Percentiles rank a stretch among this genome's conserved stretches.
Conservation (phyloP, 1,140 invertebrate species). For the Drosophila lowei region DNA sequence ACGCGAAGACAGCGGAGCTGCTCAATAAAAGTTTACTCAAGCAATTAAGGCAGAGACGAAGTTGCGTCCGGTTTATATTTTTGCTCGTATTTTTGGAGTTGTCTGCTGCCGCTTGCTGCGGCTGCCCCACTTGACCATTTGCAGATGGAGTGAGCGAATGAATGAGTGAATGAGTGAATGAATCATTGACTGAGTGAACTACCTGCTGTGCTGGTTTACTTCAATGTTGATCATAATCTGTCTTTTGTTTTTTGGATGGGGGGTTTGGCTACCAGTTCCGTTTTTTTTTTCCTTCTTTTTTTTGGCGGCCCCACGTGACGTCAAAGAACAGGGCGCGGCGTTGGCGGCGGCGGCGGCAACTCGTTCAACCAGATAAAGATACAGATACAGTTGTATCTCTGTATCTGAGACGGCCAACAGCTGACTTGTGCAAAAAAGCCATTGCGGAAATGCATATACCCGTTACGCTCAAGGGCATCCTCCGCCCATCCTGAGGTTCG, state of each 20-base stretch:
- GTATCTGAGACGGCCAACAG: not conserved
- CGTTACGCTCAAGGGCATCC: conserved; percentile 19
- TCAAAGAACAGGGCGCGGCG: conserved; percentile 36
- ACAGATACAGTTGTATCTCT: too few species aligned
- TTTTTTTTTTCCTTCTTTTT: conserved; percentile 29
- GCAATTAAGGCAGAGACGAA: conserved; percentile 42
- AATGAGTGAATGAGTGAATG: conserved; percentile 25
- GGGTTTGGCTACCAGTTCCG: conserved; percentile 65
- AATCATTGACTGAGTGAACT: conserved; percentile 23
- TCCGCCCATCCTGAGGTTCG: too few species aligned
- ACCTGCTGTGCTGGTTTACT: conserved; percentile 79
- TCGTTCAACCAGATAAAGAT: conserved; percentile 5
- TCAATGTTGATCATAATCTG: conserved; percentile 28
- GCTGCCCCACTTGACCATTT: conserved; percentile 49
- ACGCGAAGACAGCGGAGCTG: not conserved
- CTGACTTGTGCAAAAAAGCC: conserved; percentile 7
- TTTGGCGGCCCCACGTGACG: conserved; percentile 41
- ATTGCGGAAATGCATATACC: conserved; percentile 16
- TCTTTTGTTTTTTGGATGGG: conserved; percentile 44
- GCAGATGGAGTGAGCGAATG: conserved; percentile 24
- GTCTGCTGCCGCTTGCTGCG: conserved; percentile 43
- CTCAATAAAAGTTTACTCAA: conserved; percentile 44
- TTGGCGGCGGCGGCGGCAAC: conserved; percentile 26
- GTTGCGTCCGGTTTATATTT: conserved; percentile 47
- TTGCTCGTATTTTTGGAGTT: conserved; percentile 41